Base-by-base conservation (phyloP, 2,113 vertebrate species). In the Leucoraja erinaceus region DNA sequence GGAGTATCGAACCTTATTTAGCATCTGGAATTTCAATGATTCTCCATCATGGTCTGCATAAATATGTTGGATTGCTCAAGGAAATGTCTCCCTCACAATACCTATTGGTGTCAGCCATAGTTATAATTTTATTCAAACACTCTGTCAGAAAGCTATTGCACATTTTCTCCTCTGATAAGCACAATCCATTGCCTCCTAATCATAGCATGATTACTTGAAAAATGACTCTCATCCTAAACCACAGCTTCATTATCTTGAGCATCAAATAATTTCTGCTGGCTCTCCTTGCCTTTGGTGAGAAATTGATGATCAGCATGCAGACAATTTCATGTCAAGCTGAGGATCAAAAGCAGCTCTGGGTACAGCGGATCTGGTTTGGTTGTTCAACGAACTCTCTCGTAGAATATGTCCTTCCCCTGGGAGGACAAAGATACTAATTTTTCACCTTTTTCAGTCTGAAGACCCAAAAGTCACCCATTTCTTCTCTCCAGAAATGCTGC, bases 331-430 rank as follows among this genome's bases (percentile, higher is more conserved):
- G n/a, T 16, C 14, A 68, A 66, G n/a, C 86, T 31, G 68, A 66
- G 11, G 63, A 90, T 90, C 86, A 90, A 90, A 84, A 90, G 84
- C 84, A 88, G 59, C 84, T 88, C 20, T 56, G 47, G 78, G 75
- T 20, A 18, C 38, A 81, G 61, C 28, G n/a, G 31, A 66, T 63
- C 70, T 47, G 38, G 38, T 47, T 90, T 16, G 11, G 12, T 68
- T 90, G n/a, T 28, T 33, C 12, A 68, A 90, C 20, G n/a, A 66
- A 33, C 63, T 59, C 3, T 90, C 18, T 63, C 56, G 8, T 68
- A 33, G 5, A 68, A 31, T 5, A 16, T 90, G 63, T 33, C 63
- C 25, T 90, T 66, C 59, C 12, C n/a, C 66, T 90, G n/a, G 63
- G 63, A 33, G 86, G 33, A 68, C 61, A 90, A 33, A 68, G 86